Conservation (phyloP, 2,113 vertebrate genomes). For the Leptobrachium leishanense region DNA sequence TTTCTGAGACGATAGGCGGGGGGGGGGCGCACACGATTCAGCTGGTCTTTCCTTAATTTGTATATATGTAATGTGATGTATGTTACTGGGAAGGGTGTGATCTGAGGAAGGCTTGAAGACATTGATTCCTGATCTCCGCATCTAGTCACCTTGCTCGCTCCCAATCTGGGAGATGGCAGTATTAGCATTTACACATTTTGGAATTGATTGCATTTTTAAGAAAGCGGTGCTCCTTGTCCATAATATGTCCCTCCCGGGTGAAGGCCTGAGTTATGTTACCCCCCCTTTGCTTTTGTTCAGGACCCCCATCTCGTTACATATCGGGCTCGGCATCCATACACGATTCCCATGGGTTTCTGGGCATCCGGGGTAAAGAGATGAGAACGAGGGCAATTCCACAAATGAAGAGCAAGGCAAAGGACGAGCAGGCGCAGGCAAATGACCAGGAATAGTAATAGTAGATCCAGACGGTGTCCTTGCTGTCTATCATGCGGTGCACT, state of each 20-base stretch:
- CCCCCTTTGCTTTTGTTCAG: background rate
- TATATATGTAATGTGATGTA: background rate
- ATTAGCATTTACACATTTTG: background rate
- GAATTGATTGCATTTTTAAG: background rate
- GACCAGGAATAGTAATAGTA: conserved; percentile 87
- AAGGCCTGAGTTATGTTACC: background rate
- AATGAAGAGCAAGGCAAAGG: conserved; percentile 86
- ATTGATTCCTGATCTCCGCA: background rate
- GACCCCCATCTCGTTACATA: conserved; percentile 56
- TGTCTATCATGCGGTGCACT: conserved; percentile 92
- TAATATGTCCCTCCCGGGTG: too few species aligned
- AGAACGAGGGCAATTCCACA: conserved; percentile 82
- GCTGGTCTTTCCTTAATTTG: background rate
- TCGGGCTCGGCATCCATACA: conserved; percentile 95
- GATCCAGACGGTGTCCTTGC: conserved; percentile 88
- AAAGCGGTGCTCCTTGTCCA: background rate
- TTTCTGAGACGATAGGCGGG: background rate
- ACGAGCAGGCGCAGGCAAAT: conserved; percentile 84
- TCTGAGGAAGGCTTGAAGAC: background rate
- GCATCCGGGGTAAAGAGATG: conserved; percentile 93
- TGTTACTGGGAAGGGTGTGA: background rate
- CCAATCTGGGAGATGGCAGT: background rate
- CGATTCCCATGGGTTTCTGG: conserved; percentile 93
- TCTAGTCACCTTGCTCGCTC: background rate
- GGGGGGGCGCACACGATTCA: background rate